A percentile compares a stretch with the other conserved stretches of the same genome.
Evolutionary conservation across 2,888 invertebrate genomes (phyloP).

Genomic region (Nasonia oneida): DNA sequence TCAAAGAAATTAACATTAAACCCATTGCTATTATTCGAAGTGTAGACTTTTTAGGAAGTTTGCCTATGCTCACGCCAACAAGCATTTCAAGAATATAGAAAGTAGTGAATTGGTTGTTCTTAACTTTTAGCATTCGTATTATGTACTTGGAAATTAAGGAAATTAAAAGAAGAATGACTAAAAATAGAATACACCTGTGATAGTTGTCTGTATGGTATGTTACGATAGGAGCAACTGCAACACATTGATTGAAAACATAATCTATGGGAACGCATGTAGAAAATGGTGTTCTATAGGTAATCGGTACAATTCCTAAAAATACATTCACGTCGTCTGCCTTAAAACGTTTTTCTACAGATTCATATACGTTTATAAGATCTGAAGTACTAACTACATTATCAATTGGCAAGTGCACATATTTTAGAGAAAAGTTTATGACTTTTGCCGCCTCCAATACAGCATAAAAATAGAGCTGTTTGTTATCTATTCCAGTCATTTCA

Average conservation of each 20-base stretch:
- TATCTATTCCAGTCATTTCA: slow-evolving; percentile 5
- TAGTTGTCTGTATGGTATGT: not conserved
- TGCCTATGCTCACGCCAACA: not conserved
- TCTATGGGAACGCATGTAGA: not conserved
- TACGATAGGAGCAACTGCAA: slow-evolving; percentile 31
- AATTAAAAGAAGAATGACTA: not conserved
- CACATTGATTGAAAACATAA: not conserved
- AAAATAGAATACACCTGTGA: not conserved
- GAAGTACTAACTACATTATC: not conserved
- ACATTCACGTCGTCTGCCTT: not conserved
- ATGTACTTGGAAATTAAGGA: not conserved
- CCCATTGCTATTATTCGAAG: slow-evolving; percentile 14
- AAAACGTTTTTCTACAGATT: slow-evolving; percentile 2
- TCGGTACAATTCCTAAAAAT: not conserved
- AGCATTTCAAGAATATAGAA: slow-evolving; percentile 19
- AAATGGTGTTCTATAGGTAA: not conserved
- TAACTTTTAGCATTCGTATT: not conserved
- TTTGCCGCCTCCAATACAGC: not conserved
- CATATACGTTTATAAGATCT: not conserved
- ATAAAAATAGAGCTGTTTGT: not conserved
- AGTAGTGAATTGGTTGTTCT: not conserved
- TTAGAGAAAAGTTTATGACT: slow-evolving; percentile 22
- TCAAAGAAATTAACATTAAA: not conserved
- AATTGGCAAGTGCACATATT: not conserved
- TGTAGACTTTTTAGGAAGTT: not conserved